Conservation (phyloP, 2,113 vertebrate species). For the Callopanchax toddi region DNA sequence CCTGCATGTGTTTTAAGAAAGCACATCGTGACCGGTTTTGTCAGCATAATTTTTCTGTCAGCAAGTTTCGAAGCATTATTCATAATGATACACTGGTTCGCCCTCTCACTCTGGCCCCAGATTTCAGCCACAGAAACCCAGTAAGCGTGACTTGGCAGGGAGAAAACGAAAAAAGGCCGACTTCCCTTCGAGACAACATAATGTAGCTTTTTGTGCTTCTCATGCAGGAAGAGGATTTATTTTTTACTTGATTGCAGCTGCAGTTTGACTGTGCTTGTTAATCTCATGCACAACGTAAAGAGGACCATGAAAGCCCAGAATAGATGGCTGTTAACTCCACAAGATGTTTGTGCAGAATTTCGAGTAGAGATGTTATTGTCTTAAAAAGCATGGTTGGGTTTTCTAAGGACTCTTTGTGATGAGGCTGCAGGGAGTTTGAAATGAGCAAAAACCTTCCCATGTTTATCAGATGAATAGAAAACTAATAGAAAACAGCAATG, state of each 20-base stretch:
- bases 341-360: constrained; percentile 78
- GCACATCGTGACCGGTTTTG: constrained; percentile 47
- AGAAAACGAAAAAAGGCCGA: constrained; percentile 22
- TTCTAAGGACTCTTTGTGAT: constrained; percentile 62
- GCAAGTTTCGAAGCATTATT: constrained; percentile 62
- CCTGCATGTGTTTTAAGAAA: constrained; percentile 29
- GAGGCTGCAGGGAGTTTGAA: constrained; percentile 50
- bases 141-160: constrained; percentile 60
- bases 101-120: constrained; percentile 39
- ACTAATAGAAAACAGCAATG: constrained; percentile 12
- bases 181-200: constrained; percentile 44
- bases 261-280: constrained; percentile 15
- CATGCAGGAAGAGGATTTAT: constrained; percentile 18
- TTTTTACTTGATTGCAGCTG: constrained; percentile 21
- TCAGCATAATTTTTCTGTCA: constrained; percentile 52
- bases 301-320: constrained; percentile 31
- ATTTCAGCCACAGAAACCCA: constrained; percentile 54
- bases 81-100: constrained; percentile 56
- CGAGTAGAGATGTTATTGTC: constrained; percentile 66
- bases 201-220: constrained; percentile 38
- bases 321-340: constrained; percentile 58
- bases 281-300: not conserved
- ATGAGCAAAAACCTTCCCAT: constrained; percentile 9
- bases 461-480: not conserved
- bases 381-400: constrained; percentile 58